Percentiles rank a stretch among this genome's conserved stretches.
These are phyloP conservation scores for Lanius collurio DNA, from an alignment of 2,113 vertebrate species.

Conservation along the genomic window DNA sequence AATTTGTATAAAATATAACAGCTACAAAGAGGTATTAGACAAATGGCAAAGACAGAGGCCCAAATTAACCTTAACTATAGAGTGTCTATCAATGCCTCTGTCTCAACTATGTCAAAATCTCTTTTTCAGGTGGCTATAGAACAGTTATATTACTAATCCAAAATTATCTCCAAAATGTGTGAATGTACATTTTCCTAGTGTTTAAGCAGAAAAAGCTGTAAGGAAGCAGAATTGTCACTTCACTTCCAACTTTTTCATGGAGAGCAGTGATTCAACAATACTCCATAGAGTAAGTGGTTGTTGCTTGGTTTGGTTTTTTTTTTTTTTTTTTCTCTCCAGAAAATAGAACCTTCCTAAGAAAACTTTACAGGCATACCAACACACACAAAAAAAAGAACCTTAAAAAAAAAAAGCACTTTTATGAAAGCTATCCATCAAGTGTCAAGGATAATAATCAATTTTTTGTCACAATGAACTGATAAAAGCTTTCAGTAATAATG, in stretches of 20 bases:
- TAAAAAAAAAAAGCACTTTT: slow-evolving; percentile 60
- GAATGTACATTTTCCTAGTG: not conserved
- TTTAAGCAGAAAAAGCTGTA: not conserved
- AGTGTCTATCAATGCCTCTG: not conserved
- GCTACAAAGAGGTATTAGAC: slow-evolving; percentile 5
- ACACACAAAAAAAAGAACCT: not conserved
- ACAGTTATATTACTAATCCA: not conserved
- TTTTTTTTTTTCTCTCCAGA: slow-evolving; percentile 29
- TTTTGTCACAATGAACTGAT: slow-evolving; percentile 93
- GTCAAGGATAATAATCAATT: slow-evolving; percentile 97
- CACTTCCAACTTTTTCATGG: not conserved
- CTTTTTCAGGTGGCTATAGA: not conserved
- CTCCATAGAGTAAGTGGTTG: not conserved
- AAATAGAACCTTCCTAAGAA: slow-evolving; percentile 31
- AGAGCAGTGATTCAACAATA: not conserved
- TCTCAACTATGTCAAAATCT: not conserved
- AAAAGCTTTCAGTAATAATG: slow-evolving; percentile 88
- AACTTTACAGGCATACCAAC: slow-evolving; percentile 46
- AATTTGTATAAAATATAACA: slow-evolving; percentile 44
- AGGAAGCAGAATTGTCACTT: slow-evolving; percentile 7
- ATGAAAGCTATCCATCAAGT: slow-evolving; percentile 97
- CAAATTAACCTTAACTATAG: slow-evolving; percentile 31
- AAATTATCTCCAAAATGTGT: not conserved
- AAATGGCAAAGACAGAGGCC: slow-evolving; percentile 13
- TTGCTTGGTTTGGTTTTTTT: not conserved